Percentiles rank a stretch among this genome's conserved stretches.
Conservation (phyloP, 2,797 vertebrate species). For the Microchirus variegatus region DNA sequence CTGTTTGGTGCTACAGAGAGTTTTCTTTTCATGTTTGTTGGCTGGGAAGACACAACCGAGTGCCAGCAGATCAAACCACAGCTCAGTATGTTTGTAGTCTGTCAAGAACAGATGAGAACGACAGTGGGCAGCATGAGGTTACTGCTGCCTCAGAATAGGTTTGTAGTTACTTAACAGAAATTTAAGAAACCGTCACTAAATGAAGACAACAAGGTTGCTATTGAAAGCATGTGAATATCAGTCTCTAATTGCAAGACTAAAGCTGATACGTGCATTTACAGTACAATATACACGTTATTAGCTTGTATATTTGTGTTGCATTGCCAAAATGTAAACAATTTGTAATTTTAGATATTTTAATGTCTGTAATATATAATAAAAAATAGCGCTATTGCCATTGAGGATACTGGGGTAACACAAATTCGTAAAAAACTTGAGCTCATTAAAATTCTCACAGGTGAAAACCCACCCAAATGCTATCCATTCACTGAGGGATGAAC, state of each 20-base stretch:
- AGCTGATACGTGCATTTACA: too few relatives aligned
- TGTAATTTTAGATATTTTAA: too few relatives aligned
- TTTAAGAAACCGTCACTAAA: conserved; percentile 53
- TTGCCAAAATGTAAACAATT: too few relatives aligned
- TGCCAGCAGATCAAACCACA: conserved; percentile 45
- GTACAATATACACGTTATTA: too few relatives aligned
- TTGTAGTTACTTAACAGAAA: conserved; percentile 42
- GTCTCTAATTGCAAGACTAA: too few relatives aligned
- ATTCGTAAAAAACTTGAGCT: neutral
- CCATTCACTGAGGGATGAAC: conserved; percentile 37
- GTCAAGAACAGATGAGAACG: conserved; percentile 35
- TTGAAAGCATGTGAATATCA: conserved; percentile 21
- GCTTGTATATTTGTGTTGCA: too few relatives aligned
- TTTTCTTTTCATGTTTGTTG: conserved; percentile 53
- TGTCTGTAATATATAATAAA: neutral
- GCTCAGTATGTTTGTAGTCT: conserved; percentile 25
- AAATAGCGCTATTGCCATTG: neutral
- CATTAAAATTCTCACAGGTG: conserved; percentile 22
- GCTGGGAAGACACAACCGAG: conserved; percentile 36
- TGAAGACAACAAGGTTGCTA: conserved; percentile 25
- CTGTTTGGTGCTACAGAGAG: conserved; percentile 18
- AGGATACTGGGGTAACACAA: neutral
- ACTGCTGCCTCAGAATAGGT: conserved; percentile 58
- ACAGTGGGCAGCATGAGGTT: conserved; percentile 35
- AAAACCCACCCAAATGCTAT: conserved; percentile 26